Evolutionary conservation across 1,140 invertebrate species (phyloP).

Genomic region (Conus ventricosus): DNA sequence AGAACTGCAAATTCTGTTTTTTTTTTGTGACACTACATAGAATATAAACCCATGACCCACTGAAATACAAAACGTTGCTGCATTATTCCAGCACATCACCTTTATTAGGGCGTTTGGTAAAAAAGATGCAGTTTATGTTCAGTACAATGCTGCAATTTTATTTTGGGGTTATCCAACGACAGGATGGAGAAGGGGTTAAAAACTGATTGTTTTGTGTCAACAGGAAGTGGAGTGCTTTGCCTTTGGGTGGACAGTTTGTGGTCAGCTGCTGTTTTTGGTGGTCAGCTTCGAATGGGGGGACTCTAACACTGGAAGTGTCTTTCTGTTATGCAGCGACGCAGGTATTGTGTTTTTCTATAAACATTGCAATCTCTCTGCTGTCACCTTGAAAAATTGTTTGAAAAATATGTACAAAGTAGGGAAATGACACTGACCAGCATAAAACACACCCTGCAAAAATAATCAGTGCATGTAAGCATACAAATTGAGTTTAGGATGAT

Average conservation of each 20-base stretch:
- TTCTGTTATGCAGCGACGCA: constrained; percentile 76
- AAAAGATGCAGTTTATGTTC: too few species aligned
- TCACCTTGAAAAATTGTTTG: constrained; percentile 29
- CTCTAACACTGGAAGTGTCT: constrained; percentile 84
- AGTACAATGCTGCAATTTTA: too few species aligned
- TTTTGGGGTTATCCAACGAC: too few species aligned
- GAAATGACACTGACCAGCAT: constrained; percentile 26
- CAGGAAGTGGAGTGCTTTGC: constrained; percentile 86
- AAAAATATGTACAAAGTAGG: background rate
- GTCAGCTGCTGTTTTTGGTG: constrained; percentile 92
- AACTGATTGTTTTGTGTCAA: background rate
- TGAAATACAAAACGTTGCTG: too few species aligned
- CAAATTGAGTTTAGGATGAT: too few species aligned
- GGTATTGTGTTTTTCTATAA: constrained; percentile 68
- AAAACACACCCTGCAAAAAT: background rate
- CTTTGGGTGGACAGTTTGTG: constrained; percentile 86
- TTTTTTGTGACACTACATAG: too few species aligned
- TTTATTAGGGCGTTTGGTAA: too few species aligned
- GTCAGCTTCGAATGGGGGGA: constrained; percentile 95
- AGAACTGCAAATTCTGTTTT: too few species aligned
- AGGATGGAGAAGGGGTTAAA: too few species aligned
- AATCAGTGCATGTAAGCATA: too few species aligned
- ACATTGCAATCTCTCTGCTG: background rate
- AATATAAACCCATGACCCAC: too few species aligned
- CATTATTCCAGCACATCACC: too few species aligned